Evolutionary conservation across 2,888 invertebrate genomes (phyloP), one percentile per base, ranked within the genome.

Genomic region (Gonocerus acuteangulatus): DNA sequence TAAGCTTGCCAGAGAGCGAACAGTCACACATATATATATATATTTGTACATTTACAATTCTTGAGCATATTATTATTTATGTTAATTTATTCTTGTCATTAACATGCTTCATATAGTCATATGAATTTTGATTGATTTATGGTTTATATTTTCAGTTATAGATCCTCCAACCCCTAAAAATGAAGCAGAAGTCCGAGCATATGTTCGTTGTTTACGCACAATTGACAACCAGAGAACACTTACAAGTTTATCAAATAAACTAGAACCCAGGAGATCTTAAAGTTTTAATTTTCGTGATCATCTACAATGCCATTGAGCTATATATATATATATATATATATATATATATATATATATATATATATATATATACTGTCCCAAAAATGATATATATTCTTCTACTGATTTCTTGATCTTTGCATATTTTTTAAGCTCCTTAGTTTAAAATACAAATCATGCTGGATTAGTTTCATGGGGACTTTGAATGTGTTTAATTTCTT

Each of bases 171-270:
- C 85, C 16, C 83, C 84, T 16, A 86, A 86, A 71, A 83, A 82
- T 70, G 83, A 85, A 70, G 79, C 79, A 47, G 86, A 86, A 71
- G 81, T 85, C 22, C 79, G 82, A 66, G 77, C 82, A 13, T 86
- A 85, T 73, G 83, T 86, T 67, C 80, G 84, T 70, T 84, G 85
- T 72, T 77, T 89, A 69, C 79, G 85, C 68, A 84, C 86, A 56
- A 86, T 89, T 70, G 89, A 90, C 77, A 87, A 88, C 77, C 88
- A 89, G 73, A 77, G 86, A 69, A 79, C 82, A 49, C 74, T 90
- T 61, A 86, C 85, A 63, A 83, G 84, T 70, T 78, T 89, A 73
- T 89, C 89, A n/a, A 85, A 87, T 72, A 84, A 85, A 74, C 75
- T 87, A 70, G 88, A 88, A 74, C 82, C 83, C 62, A 77, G 80